A percentile compares a stretch with the other conserved stretches of the same genome.
Conservation (phyloP, 2,797 vertebrate species). For the Oreonectes daqikongensis region DNA sequence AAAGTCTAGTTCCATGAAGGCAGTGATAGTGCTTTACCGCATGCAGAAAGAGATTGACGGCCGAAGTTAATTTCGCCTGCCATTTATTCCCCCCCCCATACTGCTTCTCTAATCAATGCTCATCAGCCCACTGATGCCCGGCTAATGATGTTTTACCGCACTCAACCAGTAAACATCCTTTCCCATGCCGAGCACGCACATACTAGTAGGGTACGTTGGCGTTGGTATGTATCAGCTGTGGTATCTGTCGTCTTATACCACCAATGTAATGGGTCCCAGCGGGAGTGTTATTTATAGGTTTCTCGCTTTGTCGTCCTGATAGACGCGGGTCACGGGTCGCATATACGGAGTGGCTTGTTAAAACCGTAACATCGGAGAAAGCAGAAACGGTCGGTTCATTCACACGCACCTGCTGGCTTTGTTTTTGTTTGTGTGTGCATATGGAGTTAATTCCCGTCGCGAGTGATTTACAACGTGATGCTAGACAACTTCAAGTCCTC, state of each 20-base stretch:
- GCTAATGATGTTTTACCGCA: conserved; percentile 61
- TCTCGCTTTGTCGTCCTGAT: conserved; percentile 35
- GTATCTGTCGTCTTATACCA: conserved; percentile 62
- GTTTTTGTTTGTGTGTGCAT: conserved; percentile 38
- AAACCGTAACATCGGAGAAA: conserved; percentile 44
- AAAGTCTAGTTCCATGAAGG: conserved; percentile 12
- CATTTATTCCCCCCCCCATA: conserved; percentile 59
- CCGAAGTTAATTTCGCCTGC: conserved; percentile 52
- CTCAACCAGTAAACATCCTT: conserved; percentile 67
- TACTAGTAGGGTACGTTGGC: conserved; percentile 58
- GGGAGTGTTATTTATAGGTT: conserved; percentile 55
- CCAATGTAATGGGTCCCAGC: conserved; percentile 71
- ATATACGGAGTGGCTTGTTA: conserved; percentile 50
- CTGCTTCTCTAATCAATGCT: conserved; percentile 67
- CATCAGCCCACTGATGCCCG: conserved; percentile 71
- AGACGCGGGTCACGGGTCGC: conserved; percentile 57
- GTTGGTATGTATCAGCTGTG: conserved; percentile 34
- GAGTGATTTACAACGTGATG: conserved; percentile 22
- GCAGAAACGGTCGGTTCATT: conserved; percentile 34
- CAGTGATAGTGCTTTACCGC: background rate
- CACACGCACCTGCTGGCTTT: conserved; percentile 48
- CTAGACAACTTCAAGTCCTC: conserved; percentile 20
- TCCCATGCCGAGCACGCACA: conserved; percentile 69
- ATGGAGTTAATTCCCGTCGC: conserved; percentile 22
- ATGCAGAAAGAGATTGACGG: conserved; percentile 28